A percentile compares a stretch with the other conserved stretches of the same genome.
Evolutionary conservation across 2,888 invertebrate species (phyloP).

Genomic region (Oxycera nigricornis): DNA sequence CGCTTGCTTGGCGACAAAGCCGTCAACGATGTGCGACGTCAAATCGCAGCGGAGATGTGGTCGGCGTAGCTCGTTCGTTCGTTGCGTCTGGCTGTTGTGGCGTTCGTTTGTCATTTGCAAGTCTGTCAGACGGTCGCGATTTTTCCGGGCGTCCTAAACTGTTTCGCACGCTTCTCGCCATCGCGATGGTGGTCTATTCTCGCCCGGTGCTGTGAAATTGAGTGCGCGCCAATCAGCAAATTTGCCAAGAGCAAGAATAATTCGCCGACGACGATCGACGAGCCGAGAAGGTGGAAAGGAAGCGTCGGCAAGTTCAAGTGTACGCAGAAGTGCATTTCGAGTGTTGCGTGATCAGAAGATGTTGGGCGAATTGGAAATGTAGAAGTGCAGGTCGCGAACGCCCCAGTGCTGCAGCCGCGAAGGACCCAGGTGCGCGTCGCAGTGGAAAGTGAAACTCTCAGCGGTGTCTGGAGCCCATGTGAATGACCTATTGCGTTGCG

Average conservation of each 20-base stretch:
- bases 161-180: neutral
- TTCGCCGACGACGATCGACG: neutral
- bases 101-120: slow-evolving; percentile 15
- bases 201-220: neutral
- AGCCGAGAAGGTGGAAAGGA: neutral
- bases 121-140: slow-evolving; percentile 43
- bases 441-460: neutral
- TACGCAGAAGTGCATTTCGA: slow-evolving; percentile 6
- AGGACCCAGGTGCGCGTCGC: neutral
- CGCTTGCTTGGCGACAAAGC: neutral
- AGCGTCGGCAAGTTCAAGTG: slow-evolving; percentile 5
- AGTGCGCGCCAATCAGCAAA: neutral
- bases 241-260: neutral
- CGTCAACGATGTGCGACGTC: slow-evolving; percentile 5
- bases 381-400: neutral
- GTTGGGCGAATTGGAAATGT: neutral
- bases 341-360: neutral
- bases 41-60: slow-evolving; percentile 35
- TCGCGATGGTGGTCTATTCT: slow-evolving; percentile 5
- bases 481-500: neutral
- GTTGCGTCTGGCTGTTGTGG: slow-evolving; percentile 16
- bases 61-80: slow-evolving; percentile 31
- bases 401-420: neutral
- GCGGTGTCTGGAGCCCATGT: neutral
- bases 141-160: slow-evolving; percentile 24